Evolutionary conservation across 2,113 vertebrate genomes (phyloP), one percentile per base, ranked within the genome.

Genomic region (Brachionichthys hirsutus): DNA sequence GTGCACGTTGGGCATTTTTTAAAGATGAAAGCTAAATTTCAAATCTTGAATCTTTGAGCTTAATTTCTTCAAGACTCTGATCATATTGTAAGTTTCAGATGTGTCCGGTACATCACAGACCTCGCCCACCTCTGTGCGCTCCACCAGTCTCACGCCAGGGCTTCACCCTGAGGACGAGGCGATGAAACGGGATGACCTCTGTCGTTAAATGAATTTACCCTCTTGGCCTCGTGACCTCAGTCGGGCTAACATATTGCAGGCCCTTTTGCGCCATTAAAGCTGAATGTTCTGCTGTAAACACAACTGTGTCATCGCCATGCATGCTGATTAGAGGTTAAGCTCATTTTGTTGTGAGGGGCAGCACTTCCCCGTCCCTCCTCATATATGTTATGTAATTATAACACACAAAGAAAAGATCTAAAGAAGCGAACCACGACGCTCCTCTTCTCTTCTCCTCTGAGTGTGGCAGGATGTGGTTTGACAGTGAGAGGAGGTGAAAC

Each of bases 401-500:
- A 64, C 58, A 57, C 59, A 62, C 19, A 56, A 58, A 19, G 42
- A 44, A 70, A 69, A 70, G 40, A 64, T 59, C 22, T 48, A 36
- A 54, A 46, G 50, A 49, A 12, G 16, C 35, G 52, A 19, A 54
- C 46, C 35, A 12, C 16, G 44, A 30, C 44, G 14, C 51, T 59
- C 67, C 51, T 53, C 59, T 13, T 44, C 50, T 54, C 18, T 54
- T 66, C 59, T 61, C 73, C 59, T 50, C 53, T 57, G 43, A 68
- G 54, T 63, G 62, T 48, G 43, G 69, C 45, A 51, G 58, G 76
- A 80, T 66, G 53, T 24, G 58, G 62, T 61, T 51, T 47, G 71
- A 70, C 84, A 77, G 67, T 52, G 36, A 75, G 67, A 64, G 70
- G 62, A 69, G 65, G 57, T 52, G 56, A 54, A 67, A 72, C 62